These are phyloP conservation scores for Plecturocebus donacophilus DNA, from an alignment of 2,113 vertebrate genomes.

Conservation along the genomic window DNA sequence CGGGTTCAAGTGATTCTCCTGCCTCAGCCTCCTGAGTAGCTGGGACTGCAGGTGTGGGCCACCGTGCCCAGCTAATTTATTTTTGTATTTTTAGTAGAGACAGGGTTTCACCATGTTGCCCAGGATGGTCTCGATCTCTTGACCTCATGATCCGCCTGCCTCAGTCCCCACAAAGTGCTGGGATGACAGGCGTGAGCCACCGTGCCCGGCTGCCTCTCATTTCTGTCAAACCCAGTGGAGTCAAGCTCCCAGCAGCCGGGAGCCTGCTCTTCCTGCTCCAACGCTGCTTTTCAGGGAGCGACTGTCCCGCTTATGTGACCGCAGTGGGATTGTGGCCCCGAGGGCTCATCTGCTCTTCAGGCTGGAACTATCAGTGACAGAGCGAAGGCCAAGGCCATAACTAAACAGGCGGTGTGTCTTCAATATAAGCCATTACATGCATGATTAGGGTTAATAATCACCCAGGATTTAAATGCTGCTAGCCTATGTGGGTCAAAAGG, in stretches of 20 bases:
- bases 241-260: accelerated
- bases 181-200: too few species aligned
- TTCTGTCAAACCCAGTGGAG: accelerated
- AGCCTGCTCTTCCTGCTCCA: accelerated
- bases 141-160: too few species aligned
- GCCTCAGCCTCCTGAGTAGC: too few species aligned
- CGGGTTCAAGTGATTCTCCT: too few species aligned
- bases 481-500: not conserved
- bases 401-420: accelerated
- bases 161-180: too few species aligned
- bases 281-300: accelerated
- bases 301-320: accelerated
- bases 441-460: not conserved
- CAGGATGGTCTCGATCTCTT: too few species aligned
- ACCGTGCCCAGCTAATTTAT: too few species aligned
- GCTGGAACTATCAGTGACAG: accelerated
- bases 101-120: too few species aligned
- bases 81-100: too few species aligned
- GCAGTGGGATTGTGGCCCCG: accelerated
- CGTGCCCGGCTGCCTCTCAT: not conserved
- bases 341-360: not conserved
- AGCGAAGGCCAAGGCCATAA: not conserved
- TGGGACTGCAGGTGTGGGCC: too few species aligned
- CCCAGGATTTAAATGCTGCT: not conserved
- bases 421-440: not conserved